Conservation (phyloP, 2,797 vertebrate genomes). For the Adrianichthys oophorus region DNA sequence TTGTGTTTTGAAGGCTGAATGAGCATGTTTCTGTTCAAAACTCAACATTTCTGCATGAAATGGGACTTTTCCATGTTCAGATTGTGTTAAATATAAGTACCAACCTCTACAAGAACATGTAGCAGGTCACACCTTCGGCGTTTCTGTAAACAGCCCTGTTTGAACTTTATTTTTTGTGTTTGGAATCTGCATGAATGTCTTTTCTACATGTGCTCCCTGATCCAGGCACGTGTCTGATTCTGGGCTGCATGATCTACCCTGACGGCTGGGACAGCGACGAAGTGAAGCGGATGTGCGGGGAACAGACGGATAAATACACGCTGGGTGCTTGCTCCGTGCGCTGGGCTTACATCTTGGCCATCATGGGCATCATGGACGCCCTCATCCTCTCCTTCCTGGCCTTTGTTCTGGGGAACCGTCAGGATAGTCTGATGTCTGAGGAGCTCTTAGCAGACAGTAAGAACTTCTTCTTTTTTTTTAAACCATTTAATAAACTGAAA, state of each 20-base stretch:
- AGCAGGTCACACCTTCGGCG: too few relatives aligned
- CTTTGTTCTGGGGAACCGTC: constrained; percentile 96
- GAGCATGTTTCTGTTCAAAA: too few relatives aligned
- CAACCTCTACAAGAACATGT: too few relatives aligned
- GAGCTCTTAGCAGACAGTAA: constrained; percentile 97
- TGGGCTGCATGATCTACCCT: constrained; percentile 98
- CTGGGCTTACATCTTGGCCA: constrained; percentile 98
- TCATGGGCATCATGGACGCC: constrained; percentile 98
- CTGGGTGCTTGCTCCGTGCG: constrained; percentile 96
- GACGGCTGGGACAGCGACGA: constrained; percentile 98
- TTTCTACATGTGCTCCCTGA: neutral
- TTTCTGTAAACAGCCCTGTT: too few relatives aligned
- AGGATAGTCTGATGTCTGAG: constrained; percentile 95
- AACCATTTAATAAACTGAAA: too few relatives aligned
- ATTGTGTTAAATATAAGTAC: too few relatives aligned
- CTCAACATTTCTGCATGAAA: too few relatives aligned
- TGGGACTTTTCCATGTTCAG: too few relatives aligned
- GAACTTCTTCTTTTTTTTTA: constrained; percentile 25
- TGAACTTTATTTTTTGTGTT: too few relatives aligned
- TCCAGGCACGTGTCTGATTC: constrained; percentile 92
- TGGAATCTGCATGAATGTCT: too few relatives aligned
- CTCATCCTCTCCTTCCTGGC: constrained; percentile 98
- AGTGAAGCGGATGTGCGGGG: constrained; percentile 97
- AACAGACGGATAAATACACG: constrained; percentile 97
- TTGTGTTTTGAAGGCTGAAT: too few relatives aligned